A percentile compares a stretch with the other conserved stretches of the same genome.
These are phyloP conservation scores for Oncorhynchus nerka DNA, from an alignment of 2,113 vertebrate genomes.

Conservation along the genomic window DNA sequence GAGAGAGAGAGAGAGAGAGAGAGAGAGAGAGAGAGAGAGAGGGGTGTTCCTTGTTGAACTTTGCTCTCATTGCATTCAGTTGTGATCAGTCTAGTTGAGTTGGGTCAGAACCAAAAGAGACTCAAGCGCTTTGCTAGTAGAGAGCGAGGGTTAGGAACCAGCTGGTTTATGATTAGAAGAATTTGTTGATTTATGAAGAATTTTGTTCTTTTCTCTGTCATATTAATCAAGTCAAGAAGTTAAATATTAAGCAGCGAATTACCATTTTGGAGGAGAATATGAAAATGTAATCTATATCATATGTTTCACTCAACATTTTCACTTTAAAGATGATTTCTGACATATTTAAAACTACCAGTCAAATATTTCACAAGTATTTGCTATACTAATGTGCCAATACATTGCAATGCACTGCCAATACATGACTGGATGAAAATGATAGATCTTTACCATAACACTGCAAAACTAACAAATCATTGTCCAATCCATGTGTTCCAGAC, in stretches of 20 bases:
- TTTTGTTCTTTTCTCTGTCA: constrained; percentile 39
- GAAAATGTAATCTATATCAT: constrained; percentile 51
- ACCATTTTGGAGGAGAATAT: constrained; percentile 37
- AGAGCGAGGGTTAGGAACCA: not conserved
- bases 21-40: not conserved
- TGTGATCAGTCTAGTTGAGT: constrained; percentile 29
- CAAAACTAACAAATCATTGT: constrained; percentile 56
- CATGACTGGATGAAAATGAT: constrained; percentile 30
- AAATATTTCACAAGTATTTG: constrained; percentile 25
- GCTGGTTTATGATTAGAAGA: constrained; percentile 54
- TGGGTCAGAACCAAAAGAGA: constrained; percentile 15
- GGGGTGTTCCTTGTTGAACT: constrained; percentile 6
- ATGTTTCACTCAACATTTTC: constrained; percentile 39
- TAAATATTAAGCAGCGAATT: constrained; percentile 44
- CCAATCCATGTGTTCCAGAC: constrained; percentile 49
- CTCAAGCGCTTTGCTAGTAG: not conserved
- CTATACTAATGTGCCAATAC: constrained; percentile 33
- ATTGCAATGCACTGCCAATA: constrained; percentile 15
- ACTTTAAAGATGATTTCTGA: constrained; percentile 50
- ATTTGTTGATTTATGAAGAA: constrained; percentile 42
- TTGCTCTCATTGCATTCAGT: not conserved
- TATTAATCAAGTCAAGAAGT: constrained; percentile 50
- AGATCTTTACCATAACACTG: constrained; percentile 44
- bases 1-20: not conserved
- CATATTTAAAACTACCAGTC: constrained; percentile 38